Percentiles rank a stretch among this genome's conserved stretches.
Evolutionary conservation across 1,140 invertebrate species (phyloP).

Genomic region (Pinna nobilis): DNA sequence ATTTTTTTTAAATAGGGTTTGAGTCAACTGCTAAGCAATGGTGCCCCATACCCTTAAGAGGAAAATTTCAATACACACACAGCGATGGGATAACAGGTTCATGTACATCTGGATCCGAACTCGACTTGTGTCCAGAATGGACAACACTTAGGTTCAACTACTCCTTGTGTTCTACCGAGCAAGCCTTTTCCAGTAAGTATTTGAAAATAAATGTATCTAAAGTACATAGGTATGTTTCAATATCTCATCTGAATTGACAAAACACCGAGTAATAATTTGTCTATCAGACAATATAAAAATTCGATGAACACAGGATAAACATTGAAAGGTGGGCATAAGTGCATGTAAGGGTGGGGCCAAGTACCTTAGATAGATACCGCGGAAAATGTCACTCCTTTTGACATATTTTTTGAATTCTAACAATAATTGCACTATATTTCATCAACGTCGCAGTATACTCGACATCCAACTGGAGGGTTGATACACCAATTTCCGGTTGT

Average conservation of each 20-base stretch:
- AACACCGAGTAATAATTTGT: neutral
- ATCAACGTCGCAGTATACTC: too few relatives aligned
- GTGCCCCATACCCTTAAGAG: conserved; percentile 23
- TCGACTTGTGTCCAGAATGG: conserved; percentile 19
- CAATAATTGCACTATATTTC: too few relatives aligned
- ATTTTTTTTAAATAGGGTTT: conserved; percentile 9
- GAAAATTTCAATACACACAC: conserved; percentile 24
- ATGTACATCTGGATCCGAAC: conserved; percentile 12
- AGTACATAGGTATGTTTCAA: too few relatives aligned
- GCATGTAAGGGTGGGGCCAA: too few relatives aligned
- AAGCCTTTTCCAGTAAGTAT: conserved; percentile 38
- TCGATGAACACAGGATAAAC: neutral
- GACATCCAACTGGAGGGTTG: too few relatives aligned
- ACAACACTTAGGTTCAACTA: conserved; percentile 36
- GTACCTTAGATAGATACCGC: too few relatives aligned
- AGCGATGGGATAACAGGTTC: neutral
- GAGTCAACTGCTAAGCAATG: conserved; percentile 18
- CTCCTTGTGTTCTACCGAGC: conserved; percentile 22
- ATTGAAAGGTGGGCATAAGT: too few relatives aligned
- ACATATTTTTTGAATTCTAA: too few relatives aligned
- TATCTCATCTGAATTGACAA: neutral
- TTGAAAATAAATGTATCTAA: neutral
- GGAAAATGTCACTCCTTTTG: too few relatives aligned
- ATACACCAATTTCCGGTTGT: too few relatives aligned
- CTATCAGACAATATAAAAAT: neutral